Evolutionary conservation across 2,113 vertebrate species (phyloP), one percentile per base, ranked within the genome.

Genomic region (Prunella fulvescens): DNA sequence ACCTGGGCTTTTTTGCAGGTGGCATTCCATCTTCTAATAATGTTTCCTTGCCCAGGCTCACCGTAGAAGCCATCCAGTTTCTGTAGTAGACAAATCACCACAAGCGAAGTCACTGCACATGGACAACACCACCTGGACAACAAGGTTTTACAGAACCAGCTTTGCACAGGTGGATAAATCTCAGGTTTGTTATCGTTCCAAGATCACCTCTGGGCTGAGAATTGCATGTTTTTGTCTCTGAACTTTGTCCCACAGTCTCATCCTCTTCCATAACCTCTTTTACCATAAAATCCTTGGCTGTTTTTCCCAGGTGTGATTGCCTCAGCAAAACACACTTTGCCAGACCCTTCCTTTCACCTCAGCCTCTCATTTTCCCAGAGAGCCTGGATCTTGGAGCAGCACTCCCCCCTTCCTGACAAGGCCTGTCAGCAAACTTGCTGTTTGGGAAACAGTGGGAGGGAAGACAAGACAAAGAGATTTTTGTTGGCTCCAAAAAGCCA

Each of bases 1-100:
- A 99, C 99, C 99, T 99, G 97, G 99, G 98, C 94, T 99, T 99
- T 97, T 99, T 99, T 53, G 98, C 97, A 88, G 99, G 98, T 24
- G 98, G 98, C 92, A 98, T 97, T 86, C 97, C 98, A 98, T 99
- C 98, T 96, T 97, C 98, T 95, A 98, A 91, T 79, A 98, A 96
- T 35, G 96, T 88, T 81, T 98, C 98, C 97, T 98, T 98, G 96
- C 98, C 98, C 95, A 97, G 98, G 98, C 96, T 98, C 95, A 97
- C 97, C 92, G 97, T 96, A 94, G 99, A 99, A 98, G 99, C 99
- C 99, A 99, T 99, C 98, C 98, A 98, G 98, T 98, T 98, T 97
- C 99, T 99, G 47, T 3, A 95, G 97, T 0, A 96, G 77, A 97
- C 88, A 93, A 77, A 93, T 11, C 74, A 94, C 45, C 88, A 82